These are phyloP conservation scores for Matsumurasca onukii DNA, from an alignment of 1,140 invertebrate species.

Conservation along the genomic window DNA sequence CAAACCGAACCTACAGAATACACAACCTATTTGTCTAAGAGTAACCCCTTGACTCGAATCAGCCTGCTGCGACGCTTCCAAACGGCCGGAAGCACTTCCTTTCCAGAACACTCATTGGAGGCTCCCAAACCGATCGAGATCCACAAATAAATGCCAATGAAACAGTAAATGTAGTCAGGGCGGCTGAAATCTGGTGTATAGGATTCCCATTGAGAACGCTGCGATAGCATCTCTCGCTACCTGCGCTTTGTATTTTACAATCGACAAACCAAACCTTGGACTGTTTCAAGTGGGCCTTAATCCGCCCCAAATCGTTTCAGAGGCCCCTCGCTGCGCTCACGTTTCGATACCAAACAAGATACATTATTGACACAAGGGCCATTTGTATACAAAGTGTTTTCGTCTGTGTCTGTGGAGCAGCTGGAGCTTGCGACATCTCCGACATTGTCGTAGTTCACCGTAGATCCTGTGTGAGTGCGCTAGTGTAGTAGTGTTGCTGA, in stretches of 20 bases:
- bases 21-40: no score
- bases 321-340: neutral
- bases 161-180: no score
- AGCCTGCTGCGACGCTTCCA: no score
- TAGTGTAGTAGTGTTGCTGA: no score
- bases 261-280: conserved; percentile 15
- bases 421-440: neutral
- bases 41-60: no score
- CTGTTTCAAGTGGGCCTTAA: conserved; percentile 17
- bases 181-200: no score
- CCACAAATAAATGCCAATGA: no score
- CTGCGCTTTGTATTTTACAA: neutral
- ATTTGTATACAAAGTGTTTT: conserved; percentile 24
- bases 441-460: neutral
- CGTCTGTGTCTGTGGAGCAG: neutral
- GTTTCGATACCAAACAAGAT: conserved; percentile 27
- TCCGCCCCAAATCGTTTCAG: neutral
- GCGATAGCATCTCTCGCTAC: conserved; percentile 13
- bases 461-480: no score
- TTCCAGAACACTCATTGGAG: no score
- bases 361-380: conserved; percentile 22
- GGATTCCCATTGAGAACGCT: conserved; percentile 8
- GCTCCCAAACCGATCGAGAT: no score
- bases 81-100: no score
- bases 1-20: no score